phyloP scores from a whole-genome alignment of 2,113 vertebrate species.

The Sylvilagus bachmani region DNA sequence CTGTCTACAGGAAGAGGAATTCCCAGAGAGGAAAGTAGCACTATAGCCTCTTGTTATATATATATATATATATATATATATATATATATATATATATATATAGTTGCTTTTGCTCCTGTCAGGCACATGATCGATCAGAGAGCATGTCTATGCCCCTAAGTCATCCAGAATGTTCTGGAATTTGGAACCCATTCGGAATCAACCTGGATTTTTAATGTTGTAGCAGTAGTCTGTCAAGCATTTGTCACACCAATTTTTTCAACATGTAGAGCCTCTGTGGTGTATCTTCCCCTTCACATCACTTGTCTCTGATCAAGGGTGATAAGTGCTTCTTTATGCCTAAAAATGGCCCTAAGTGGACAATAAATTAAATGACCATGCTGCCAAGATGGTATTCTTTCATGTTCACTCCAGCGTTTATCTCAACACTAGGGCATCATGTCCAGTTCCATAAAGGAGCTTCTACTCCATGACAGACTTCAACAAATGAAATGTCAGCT shows the following conservation, averaged over 20 bases:
- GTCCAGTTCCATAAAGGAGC: not conserved
- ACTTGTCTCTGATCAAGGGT: not conserved
- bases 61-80: too few species aligned
- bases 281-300: not conserved
- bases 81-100: too few species aligned
- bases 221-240: not conserved
- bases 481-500: not conserved
- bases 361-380: not conserved
- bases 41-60: rapidly evolving
- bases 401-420: not conserved
- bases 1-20: not conserved
- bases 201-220: not conserved
- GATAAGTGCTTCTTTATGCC: not conserved
- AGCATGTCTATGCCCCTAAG: too few species aligned
- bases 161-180: not conserved
- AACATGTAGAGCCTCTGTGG: not conserved
- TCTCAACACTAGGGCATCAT: not conserved
- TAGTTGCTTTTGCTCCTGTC: not conserved
- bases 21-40: not conserved
- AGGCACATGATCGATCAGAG: not conserved
- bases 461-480: not conserved
- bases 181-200: not conserved
- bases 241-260: not conserved
- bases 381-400: rapidly evolving
- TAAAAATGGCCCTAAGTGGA: not conserved